Conservation (phyloP, 2,888 invertebrate species). For the Cantharis rustica region DNA sequence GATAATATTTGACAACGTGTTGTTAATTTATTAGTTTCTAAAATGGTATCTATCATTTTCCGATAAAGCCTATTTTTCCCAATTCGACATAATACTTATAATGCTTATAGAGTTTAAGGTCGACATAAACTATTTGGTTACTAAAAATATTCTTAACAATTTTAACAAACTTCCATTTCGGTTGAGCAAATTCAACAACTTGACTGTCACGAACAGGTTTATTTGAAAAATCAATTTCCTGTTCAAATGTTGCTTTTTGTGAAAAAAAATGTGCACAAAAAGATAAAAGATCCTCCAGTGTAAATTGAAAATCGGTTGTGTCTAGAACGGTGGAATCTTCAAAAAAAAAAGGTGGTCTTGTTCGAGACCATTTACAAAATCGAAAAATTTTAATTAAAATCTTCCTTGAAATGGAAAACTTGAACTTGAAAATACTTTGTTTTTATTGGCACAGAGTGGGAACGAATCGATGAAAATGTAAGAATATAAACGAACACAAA, state of each 20-base stretch:
- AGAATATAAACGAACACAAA: neutral
- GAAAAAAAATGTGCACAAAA: neutral
- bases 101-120: neutral
- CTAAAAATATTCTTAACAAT: neutral
- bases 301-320: neutral
- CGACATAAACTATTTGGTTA: neutral
- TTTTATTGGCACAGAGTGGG: neutral
- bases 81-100: neutral
- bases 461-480: neutral
- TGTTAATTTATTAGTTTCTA: neutral
- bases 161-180: neutral
- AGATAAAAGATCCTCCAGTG: neutral
- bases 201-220: neutral
- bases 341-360: neutral
- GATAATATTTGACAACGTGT: neutral
- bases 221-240: slow-evolving; percentile 2
- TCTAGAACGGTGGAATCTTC: neutral
- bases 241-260: neutral
- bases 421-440: neutral
- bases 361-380: neutral
- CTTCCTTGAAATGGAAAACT: neutral
- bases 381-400: neutral
- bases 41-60: neutral
- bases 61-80: neutral
- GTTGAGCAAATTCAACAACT: neutral